phyloP scores from a whole-genome alignment of 2,113 vertebrate species.

The Kryptolebias marmoratus region DNA sequence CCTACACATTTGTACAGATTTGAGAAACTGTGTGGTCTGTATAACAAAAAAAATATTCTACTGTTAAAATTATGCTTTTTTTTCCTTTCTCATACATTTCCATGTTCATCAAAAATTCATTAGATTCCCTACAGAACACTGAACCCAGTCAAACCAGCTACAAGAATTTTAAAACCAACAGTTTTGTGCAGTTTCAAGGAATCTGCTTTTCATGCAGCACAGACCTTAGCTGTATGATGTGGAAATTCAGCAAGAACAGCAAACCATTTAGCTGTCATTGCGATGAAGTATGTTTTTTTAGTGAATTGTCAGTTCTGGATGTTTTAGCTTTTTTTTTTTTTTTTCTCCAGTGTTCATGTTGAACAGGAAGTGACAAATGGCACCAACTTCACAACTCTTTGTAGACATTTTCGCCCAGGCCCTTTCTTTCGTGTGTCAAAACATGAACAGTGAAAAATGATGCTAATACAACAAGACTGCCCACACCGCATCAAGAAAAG shows the following conservation, averaged over 20 bases:
- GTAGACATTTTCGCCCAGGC: constrained; percentile 31
- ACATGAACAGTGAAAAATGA: constrained; percentile 38
- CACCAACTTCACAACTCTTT: constrained; percentile 29
- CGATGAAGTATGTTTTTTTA: background rate
- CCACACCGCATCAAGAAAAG: constrained; percentile 38
- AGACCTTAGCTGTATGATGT: background rate
- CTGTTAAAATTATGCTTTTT: too few species aligned
- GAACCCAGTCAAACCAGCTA: background rate
- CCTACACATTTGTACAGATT: too few species aligned
- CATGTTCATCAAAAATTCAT: too few species aligned
- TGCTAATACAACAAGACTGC: constrained; percentile 44
- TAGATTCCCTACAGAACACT: too few species aligned
- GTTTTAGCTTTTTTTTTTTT: background rate
- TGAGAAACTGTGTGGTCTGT: too few species aligned
- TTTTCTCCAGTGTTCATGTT: constrained; percentile 17
- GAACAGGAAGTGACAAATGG: constrained; percentile 35
- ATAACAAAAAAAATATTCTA: too few species aligned
- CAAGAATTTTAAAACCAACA: background rate
- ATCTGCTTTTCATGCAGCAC: background rate
- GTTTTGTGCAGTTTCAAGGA: background rate
- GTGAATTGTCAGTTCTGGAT: constrained; percentile 9
- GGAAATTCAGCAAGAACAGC: background rate
- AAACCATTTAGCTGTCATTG: background rate
- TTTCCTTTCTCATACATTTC: too few species aligned
- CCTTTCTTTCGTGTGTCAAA: constrained; percentile 41